Evolutionary conservation across 2,113 vertebrate species (phyloP).

Genomic region (Oryzias celebensis): DNA sequence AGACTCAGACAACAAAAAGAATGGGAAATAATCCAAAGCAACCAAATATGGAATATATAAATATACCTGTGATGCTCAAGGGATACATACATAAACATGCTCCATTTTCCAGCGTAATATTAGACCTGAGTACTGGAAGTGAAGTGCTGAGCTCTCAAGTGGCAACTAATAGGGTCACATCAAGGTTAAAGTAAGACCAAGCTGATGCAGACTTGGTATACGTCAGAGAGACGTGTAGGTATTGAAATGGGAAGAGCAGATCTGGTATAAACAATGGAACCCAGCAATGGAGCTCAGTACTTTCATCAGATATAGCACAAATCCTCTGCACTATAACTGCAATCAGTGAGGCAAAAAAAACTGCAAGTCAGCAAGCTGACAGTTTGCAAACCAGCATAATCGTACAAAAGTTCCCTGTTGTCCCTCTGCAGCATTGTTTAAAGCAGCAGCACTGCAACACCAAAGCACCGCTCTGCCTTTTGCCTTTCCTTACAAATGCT

Average conservation of each 20-base stretch:
- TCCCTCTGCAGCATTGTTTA: constrained; percentile 11
- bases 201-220: constrained; percentile 1
- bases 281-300: too few relatives aligned
- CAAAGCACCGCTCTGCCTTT: not conserved
- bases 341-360: constrained; percentile 9
- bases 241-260: too few relatives aligned
- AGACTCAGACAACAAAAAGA: too few relatives aligned
- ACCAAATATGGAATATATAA: too few relatives aligned
- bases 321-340: not conserved
- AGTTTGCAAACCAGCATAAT: constrained; percentile 4
- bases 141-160: constrained; percentile 34
- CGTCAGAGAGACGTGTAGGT: too few relatives aligned
- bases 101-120: not conserved
- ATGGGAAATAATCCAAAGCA: too few relatives aligned
- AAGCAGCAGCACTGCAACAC: not conserved
- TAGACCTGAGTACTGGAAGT: constrained; percentile 5
- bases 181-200: constrained; percentile 33
- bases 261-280: too few relatives aligned
- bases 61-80: too few relatives aligned
- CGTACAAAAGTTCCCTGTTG: constrained; percentile 10
- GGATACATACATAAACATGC: too few relatives aligned
- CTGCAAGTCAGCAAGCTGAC: constrained; percentile 2
- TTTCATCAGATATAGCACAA: too few relatives aligned
- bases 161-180: constrained; percentile 33
- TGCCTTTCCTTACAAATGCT: not conserved